phyloP scores from a whole-genome alignment of 1,140 invertebrate genomes.

The Ladona fulva region DNA sequence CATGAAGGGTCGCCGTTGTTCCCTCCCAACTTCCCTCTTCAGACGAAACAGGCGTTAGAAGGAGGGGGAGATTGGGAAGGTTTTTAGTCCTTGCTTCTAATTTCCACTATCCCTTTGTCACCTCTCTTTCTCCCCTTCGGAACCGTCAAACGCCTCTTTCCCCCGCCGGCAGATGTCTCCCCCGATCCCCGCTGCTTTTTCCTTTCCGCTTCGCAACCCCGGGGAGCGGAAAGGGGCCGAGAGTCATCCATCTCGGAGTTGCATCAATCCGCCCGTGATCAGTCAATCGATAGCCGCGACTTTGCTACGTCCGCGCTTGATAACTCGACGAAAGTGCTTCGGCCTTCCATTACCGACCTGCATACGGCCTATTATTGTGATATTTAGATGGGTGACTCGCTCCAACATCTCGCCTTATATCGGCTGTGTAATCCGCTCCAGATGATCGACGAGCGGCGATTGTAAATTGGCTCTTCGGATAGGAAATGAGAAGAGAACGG shows the following conservation, averaged over 20 bases:
- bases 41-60: constrained; percentile 8
- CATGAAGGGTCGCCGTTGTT: not conserved
- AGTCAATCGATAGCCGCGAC: not conserved
- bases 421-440: too few species aligned
- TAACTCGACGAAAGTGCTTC: too few species aligned
- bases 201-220: not conserved
- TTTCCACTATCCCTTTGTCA: not conserved
- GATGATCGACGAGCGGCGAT: too few species aligned
- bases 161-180: not conserved
- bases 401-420: too few species aligned
- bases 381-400: too few species aligned
- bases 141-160: not conserved
- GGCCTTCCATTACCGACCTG: too few species aligned
- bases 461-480: too few species aligned
- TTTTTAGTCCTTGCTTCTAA: not conserved
- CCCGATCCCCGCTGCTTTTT: not conserved
- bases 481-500: too few species aligned
- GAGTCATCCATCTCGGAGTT: not conserved
- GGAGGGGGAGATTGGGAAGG: not conserved
- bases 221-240: not conserved
- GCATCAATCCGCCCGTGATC: not conserved
- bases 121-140: not conserved
- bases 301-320: not conserved
- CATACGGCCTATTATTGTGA: too few species aligned
- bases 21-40: not conserved